phyloP scores from a whole-genome alignment of 2,888 invertebrate genomes.

The Brenthis daphne region DNA sequence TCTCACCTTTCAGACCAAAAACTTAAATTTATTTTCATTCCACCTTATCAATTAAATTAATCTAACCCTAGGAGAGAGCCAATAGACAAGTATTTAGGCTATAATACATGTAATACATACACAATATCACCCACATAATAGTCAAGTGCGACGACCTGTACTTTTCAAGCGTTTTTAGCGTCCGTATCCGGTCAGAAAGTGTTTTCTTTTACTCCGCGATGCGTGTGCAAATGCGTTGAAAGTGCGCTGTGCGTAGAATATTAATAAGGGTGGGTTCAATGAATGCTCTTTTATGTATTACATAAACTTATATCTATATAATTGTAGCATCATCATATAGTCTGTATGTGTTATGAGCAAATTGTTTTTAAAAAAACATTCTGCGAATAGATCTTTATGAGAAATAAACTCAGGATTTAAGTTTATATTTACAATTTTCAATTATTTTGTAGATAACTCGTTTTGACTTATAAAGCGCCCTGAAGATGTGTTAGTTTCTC shows the following conservation, averaged over 20 bases:
- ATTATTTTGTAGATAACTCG: too few relatives aligned
- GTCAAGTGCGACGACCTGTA: conserved; percentile 46
- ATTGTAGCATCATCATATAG: not conserved
- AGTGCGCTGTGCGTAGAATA: conserved; percentile 60
- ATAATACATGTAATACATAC: conserved; percentile 22
- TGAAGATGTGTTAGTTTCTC: too few relatives aligned
- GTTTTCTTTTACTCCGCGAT: conserved; percentile 52
- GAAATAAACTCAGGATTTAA: too few relatives aligned
- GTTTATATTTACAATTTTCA: too few relatives aligned
- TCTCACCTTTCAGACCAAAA: too few relatives aligned
- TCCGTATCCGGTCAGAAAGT: conserved; percentile 76
- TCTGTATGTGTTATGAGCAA: too few relatives aligned
- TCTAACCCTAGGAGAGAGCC: conserved; percentile 1
- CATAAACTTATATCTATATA: conserved; percentile 15
- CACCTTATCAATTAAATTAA: too few relatives aligned
- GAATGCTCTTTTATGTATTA: conserved; percentile 24
- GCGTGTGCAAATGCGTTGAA: conserved; percentile 64
- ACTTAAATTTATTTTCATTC: not conserved
- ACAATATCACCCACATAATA: conserved; percentile 28
- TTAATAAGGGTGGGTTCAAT: conserved; percentile 41
- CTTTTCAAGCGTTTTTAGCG: conserved; percentile 39
- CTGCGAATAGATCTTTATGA: too few relatives aligned
- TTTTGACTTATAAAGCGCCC: too few relatives aligned
- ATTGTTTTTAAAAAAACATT: too few relatives aligned
- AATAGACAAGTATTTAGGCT: conserved; percentile 11